phyloP scores from a whole-genome alignment of 2,113 vertebrate species.

The Falco punctatus region DNA sequence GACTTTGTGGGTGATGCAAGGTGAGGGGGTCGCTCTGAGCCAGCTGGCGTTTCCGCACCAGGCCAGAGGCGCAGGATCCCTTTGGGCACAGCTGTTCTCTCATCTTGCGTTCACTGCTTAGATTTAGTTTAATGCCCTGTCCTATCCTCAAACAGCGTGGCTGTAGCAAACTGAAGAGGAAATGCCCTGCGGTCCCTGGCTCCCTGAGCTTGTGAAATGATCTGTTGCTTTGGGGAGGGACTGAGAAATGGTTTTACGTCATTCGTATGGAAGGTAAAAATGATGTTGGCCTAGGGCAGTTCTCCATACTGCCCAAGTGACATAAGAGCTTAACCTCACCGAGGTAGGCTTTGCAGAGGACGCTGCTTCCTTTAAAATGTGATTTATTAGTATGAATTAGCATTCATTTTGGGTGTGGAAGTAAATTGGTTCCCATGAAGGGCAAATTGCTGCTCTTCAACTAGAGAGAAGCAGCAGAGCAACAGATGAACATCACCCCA shows the following conservation, averaged over 20 bases:
- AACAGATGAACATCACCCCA: background rate
- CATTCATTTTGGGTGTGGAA: background rate
- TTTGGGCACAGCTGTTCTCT: too few species aligned
- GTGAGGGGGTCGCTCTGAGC: too few species aligned
- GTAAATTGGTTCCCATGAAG: background rate
- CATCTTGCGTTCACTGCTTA: background rate
- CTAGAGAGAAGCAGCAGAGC: background rate
- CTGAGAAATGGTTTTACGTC: conserved; percentile 9
- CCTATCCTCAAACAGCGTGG: background rate
- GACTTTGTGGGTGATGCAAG: too few species aligned
- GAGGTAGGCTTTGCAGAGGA: background rate
- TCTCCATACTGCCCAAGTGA: background rate
- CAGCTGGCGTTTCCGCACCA: too few species aligned
- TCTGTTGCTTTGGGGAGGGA: background rate
- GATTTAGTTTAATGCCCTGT: background rate
- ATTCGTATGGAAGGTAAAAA: conserved; percentile 27
- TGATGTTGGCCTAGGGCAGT: background rate
- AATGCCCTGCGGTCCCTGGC: background rate
- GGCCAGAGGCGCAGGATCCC: too few species aligned
- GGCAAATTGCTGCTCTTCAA: background rate
- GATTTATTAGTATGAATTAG: background rate
- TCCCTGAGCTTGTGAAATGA: background rate
- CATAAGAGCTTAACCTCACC: background rate
- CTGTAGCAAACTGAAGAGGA: background rate
- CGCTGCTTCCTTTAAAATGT: background rate